Percentiles rank a stretch among this genome's conserved stretches.
Evolutionary conservation across 2,888 invertebrate species (phyloP).

Genomic region (Leucophenga maculata): DNA sequence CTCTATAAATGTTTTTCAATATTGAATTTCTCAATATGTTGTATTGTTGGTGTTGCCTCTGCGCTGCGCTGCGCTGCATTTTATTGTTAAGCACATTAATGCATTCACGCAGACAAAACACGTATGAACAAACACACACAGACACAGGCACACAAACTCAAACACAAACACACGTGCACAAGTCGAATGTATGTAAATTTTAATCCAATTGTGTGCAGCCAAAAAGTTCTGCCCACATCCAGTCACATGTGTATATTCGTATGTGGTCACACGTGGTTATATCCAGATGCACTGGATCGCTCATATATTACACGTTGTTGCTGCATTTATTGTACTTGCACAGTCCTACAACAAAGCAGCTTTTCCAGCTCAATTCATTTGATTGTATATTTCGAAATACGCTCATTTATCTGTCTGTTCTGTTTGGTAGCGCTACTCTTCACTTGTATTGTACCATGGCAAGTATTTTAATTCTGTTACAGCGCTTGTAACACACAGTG

Average conservation of each 20-base stretch:
- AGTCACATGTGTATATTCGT: slow-evolving; percentile 16
- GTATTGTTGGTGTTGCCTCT: slow-evolving; percentile 32
- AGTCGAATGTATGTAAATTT: slow-evolving; percentile 58
- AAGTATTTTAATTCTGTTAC: no score
- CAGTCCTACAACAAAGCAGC: slow-evolving; percentile 45
- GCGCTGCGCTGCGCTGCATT: slow-evolving; percentile 62
- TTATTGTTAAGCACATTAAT: slow-evolving; percentile 66
- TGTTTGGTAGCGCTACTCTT: slow-evolving; percentile 14
- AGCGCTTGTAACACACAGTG: no score
- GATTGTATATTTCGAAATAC: slow-evolving; percentile 57
- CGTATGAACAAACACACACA: slow-evolving; percentile 1
- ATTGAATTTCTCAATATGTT: slow-evolving; percentile 42
- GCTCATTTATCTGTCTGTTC: slow-evolving; percentile 20
- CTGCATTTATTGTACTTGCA: neutral
- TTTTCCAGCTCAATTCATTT: slow-evolving; percentile 63
- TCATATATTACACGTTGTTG: neutral
- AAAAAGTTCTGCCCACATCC: slow-evolving; percentile 45
- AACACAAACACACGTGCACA: neutral
- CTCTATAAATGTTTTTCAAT: slow-evolving; percentile 39
- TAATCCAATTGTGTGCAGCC: slow-evolving; percentile 66
- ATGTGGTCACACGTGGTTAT: no score
- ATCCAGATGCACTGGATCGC: no score
- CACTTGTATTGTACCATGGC: neutral
- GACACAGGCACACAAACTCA: no score
- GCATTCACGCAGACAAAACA: slow-evolving; percentile 47